Evolutionary conservation across 2,113 vertebrate genomes (phyloP), one percentile per base, ranked within the genome.

Genomic region (Nibea coibor): DNA sequence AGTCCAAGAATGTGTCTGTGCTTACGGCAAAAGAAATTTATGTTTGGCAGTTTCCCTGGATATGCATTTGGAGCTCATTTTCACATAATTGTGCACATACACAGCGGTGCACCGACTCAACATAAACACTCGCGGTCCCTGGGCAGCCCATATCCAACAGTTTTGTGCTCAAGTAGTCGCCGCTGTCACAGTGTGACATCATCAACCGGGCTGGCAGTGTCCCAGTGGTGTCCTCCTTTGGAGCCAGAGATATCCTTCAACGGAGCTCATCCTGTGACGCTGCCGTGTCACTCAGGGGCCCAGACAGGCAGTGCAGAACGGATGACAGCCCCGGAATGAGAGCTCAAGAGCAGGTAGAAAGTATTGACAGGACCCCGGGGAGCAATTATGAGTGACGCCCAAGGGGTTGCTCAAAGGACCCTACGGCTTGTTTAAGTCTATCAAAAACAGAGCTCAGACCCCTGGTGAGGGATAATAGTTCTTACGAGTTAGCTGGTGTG

Each of bases 121-220:
- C 28, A 65, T 47, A 78, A 61, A 71, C 67, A 73, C 43, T 68
- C 20, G 5, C 22, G 53, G 56, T 61, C 69, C 72, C 68, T 54
- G 58, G 24, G 51, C 63, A 80, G 80, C 64, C 24, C 14, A 45
- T 51, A 62, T 76, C 43, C 61, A 75, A 28, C 54, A 42, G 63
- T 70, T 82, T 39, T 35, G 51, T 83, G 63, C 66, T 78, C 24
- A 81, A 76, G 75, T 63, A 78, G 70, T 66, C 47, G n/a, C 72
- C 1, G 22, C 87, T 89, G 88, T 91, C 85, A 89, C 76, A 67
- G 65, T 42, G 83, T 88, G 84, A 89, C 88, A 89, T 92, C 88
- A 87, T 76, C 74, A 80, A 51, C 70, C 5, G 9, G n/a, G 70
- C 77, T 75, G 53, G 47, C 68, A 35, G 73, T 17, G 77, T 87